Conservation (phyloP, 2,797 vertebrate genomes). For the Pelobates cultripes region DNA sequence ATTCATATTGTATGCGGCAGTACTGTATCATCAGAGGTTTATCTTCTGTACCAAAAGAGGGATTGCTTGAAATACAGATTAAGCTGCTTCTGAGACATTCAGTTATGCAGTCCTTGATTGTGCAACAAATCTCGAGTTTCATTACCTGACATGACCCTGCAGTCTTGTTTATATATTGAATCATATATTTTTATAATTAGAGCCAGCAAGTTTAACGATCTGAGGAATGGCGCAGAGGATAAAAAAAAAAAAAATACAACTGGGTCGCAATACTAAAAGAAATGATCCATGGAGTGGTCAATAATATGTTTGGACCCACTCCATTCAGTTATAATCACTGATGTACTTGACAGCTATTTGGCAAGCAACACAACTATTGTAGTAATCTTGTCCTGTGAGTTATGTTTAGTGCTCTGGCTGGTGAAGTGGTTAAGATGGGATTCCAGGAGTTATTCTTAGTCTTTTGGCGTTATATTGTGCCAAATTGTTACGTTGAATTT, state of each 20-base stretch:
- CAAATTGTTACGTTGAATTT: constrained; percentile 18
- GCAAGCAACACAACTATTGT: constrained; percentile 1
- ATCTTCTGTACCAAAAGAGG: too few species aligned
- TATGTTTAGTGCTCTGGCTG: constrained; percentile 17
- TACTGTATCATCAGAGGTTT: too few species aligned
- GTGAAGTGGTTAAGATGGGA: constrained; percentile 16
- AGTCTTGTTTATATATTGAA: background rate
- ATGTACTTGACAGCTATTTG: constrained; percentile 33
- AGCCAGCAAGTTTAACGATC: constrained; percentile 14
- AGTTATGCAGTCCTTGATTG: background rate
- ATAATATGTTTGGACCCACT: constrained; percentile 3
- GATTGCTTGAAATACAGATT: too few species aligned
- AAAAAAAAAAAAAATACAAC: background rate
- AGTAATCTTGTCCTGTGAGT: constrained; percentile 19
- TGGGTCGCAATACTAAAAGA: background rate
- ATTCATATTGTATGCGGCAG: too few species aligned
- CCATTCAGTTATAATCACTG: background rate
- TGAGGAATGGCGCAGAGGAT: constrained; percentile 3
- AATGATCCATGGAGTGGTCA: constrained; percentile 11
- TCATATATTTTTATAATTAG: background rate
- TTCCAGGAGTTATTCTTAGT: constrained; percentile 21
- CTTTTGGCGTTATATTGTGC: constrained; percentile 24
- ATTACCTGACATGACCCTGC: constrained; percentile 18
- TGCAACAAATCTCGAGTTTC: background rate
- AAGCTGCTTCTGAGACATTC: background rate